Evolutionary conservation across 2,113 vertebrate genomes (phyloP).

Genomic region (Sula dactylatra): DNA sequence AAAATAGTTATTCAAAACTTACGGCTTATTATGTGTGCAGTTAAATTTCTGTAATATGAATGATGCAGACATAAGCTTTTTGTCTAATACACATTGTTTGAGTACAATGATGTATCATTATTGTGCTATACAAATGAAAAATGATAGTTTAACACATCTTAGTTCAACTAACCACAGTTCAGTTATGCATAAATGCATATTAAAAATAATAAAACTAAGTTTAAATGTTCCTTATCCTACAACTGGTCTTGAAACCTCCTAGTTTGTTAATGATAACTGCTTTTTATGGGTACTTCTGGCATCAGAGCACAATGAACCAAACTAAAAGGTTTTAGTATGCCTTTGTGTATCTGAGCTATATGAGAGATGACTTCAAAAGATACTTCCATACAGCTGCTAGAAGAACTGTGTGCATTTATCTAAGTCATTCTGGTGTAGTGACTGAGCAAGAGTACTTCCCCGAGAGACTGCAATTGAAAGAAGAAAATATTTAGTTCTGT

Average conservation of each 20-base stretch:
- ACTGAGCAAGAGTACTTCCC: neutral
- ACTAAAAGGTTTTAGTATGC: neutral
- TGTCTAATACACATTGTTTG: neutral
- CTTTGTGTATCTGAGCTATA: neutral
- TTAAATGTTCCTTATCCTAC: neutral
- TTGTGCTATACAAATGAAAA: neutral
- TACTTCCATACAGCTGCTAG: neutral
- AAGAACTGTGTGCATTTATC: neutral
- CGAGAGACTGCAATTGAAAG: neutral
- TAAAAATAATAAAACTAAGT: neutral
- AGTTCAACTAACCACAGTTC: neutral
- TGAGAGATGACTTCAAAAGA: neutral
- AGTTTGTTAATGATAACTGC: neutral
- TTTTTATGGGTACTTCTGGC: neutral
- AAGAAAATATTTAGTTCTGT: neutral
- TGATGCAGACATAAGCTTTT: neutral
- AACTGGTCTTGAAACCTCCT: neutral
- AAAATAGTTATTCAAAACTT: neutral
- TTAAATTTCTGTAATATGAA: neutral
- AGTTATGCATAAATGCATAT: neutral
- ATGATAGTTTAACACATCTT: neutral
- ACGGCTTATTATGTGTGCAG: neutral
- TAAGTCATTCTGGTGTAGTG: neutral
- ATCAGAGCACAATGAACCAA: neutral
- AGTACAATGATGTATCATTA: neutral